phyloP scores from a whole-genome alignment of 2,113 vertebrate genomes.

The Carollia perspicillata region DNA sequence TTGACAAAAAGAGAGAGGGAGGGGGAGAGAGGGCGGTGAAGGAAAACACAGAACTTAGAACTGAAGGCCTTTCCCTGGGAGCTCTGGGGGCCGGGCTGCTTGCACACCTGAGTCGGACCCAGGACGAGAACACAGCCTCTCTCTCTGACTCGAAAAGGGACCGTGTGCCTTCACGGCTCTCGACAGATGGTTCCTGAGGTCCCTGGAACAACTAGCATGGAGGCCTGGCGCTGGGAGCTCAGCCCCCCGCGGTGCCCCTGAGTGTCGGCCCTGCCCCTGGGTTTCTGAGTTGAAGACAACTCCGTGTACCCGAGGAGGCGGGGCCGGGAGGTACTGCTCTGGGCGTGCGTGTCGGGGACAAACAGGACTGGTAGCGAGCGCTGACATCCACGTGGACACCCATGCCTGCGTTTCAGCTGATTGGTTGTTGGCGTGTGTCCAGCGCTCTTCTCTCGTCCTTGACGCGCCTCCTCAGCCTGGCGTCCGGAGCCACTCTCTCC shows the following conservation, averaged over 20 bases:
- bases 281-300: background rate
- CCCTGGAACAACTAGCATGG: background rate
- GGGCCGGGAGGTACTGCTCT: background rate
- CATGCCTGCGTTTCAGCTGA: background rate
- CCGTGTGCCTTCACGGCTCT: background rate
- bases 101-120: background rate
- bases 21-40: background rate
- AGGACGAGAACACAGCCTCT: background rate
- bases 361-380: background rate
- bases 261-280: background rate
- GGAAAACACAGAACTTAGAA: background rate
- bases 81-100: background rate
- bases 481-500: background rate
- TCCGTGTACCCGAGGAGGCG: background rate
- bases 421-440: background rate
- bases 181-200: background rate
- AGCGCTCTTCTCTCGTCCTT: background rate
- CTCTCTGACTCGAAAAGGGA: background rate
- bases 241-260: background rate
- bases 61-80: background rate
- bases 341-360: accelerated
- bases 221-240: background rate
- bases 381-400: background rate
- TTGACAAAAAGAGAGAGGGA: background rate
- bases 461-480: background rate